These are phyloP conservation scores for Poeciliopsis prolifica DNA, from an alignment of 2,113 vertebrate species.

Conservation along the genomic window DNA sequence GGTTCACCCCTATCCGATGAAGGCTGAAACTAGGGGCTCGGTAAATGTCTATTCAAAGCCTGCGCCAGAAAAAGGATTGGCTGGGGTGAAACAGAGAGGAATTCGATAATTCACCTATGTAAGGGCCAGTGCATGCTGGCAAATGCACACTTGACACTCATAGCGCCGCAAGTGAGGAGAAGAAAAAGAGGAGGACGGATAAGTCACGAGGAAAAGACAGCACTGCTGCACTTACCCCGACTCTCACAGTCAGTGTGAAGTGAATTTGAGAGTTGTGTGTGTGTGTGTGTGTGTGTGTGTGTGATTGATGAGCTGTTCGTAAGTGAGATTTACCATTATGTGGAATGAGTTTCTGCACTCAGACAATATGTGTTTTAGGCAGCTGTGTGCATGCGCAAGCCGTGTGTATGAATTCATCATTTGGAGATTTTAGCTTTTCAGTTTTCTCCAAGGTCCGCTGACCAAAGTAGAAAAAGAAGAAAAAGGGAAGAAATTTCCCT, in stretches of 20 bases:
- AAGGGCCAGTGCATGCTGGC: conserved; percentile 43
- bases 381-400: neutral
- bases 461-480: conserved; percentile 6
- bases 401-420: conserved; percentile 20
- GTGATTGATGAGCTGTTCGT: conserved; percentile 56
- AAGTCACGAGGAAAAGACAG: conserved; percentile 64
- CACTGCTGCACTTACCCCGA: conserved; percentile 42
- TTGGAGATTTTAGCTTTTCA: conserved; percentile 16
- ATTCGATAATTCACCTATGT: conserved; percentile 68
- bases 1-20: conserved; percentile 53
- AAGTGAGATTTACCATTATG: conserved; percentile 56
- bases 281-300: conserved; percentile 21
- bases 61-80: conserved; percentile 24
- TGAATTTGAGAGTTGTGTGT: conserved; percentile 40
- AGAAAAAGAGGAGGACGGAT: conserved; percentile 12
- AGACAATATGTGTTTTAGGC: conserved; percentile 30
- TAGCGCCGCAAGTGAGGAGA: conserved; percentile 24
- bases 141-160: conserved; percentile 55
- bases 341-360: conserved; percentile 34
- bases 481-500: conserved; percentile 30
- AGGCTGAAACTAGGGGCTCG: conserved; percentile 58
- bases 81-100: conserved; percentile 43
- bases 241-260: conserved; percentile 38
- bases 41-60: conserved; percentile 36
- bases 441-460: conserved; percentile 20